phyloP scores from a whole-genome alignment of 2,797 vertebrate genomes.

The Poeciliopsis paucimaculata region DNA sequence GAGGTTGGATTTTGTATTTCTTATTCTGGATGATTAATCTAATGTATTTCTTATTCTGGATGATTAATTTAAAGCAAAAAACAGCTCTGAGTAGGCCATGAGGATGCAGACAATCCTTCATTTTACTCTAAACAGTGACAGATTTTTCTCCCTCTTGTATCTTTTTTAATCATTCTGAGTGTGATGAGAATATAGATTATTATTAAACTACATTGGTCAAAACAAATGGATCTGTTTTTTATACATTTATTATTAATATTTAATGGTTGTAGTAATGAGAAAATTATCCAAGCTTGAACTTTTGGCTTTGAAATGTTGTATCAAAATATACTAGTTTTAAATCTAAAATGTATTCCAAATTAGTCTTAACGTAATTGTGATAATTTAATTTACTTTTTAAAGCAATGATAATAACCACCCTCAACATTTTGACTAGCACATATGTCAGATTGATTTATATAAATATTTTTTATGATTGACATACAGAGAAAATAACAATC shows the following conservation, averaged over 20 bases:
- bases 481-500: no score
- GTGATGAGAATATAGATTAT: background rate
- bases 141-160: background rate
- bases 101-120: background rate
- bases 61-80: background rate
- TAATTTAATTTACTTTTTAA: background rate
- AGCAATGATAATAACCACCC: background rate
- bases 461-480: background rate
- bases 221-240: background rate
- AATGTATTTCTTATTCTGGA: background rate
- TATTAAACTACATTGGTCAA: background rate
- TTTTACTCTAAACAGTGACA: background rate
- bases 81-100: background rate
- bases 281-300: background rate
- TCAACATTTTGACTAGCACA: background rate
- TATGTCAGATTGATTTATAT: background rate
- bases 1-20: background rate
- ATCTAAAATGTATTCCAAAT: background rate
- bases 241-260: background rate
- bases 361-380: background rate
- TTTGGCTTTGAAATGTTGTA: background rate
- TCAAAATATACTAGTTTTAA: background rate
- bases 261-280: background rate
- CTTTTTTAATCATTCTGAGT: conserved; percentile 15
- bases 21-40: background rate